Evolutionary conservation across 1,140 invertebrate genomes (phyloP).

Genomic region (Conopomorpha cramerella): DNA sequence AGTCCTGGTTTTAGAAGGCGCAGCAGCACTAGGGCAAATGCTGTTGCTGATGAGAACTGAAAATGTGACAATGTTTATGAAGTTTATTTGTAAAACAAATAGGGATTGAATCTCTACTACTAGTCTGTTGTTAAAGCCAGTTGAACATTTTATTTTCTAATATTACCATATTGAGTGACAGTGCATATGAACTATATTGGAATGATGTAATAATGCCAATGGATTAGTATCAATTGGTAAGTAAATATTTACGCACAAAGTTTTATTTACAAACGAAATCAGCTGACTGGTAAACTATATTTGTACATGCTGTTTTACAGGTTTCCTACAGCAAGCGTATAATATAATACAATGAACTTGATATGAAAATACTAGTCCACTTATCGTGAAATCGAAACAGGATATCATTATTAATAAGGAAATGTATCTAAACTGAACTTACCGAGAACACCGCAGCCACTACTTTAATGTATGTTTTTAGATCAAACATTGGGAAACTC

Average conservation of each 20-base stretch:
- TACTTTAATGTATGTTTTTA: conserved; percentile 36
- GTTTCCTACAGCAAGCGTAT: not conserved
- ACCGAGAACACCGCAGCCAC: conserved; percentile 42
- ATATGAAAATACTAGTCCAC: not conserved
- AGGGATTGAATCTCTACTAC: not conserved
- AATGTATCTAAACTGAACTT: conserved; percentile 8
- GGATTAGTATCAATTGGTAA: not conserved
- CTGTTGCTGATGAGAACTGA: conserved; percentile 39
- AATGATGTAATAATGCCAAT: not conserved
- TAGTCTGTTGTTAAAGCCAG: too few species aligned
- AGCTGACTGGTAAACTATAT: too few species aligned
- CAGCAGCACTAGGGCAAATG: conserved; percentile 26
- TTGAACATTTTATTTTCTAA: too few species aligned
- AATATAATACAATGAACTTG: not conserved
- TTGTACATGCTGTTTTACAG: not conserved
- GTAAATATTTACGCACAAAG: too few species aligned
- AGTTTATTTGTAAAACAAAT: not conserved
- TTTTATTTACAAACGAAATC: too few species aligned
- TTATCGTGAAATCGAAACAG: not conserved
- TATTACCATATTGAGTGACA: too few species aligned
- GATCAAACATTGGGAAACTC: conserved; percentile 34
- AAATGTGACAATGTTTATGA: not conserved
- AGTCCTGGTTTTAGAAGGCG: conserved; percentile 33
- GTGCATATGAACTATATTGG: too few species aligned
- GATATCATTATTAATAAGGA: not conserved